Base-by-base conservation (phyloP, 2,797 vertebrate species). In the Clarias platycephalus region DNA sequence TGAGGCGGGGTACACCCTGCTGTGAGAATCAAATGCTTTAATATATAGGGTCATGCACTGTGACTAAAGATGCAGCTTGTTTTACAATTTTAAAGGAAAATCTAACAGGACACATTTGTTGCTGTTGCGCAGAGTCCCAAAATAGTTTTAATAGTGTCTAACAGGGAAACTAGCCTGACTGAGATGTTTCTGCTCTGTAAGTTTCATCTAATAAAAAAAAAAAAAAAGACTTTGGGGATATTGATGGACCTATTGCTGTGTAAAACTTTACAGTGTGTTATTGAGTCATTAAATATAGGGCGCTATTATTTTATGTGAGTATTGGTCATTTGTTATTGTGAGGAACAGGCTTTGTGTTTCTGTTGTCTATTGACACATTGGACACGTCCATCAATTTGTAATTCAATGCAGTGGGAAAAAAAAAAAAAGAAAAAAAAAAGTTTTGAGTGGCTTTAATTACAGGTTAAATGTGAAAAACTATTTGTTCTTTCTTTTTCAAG, bases 401-500 rank as follows among this genome's bases (percentile, higher is more conserved):
- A 34, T 60, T 58, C 10, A 57, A 26, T 8, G n/a, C n/a, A 53
- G 24, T n/a, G n/a, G n/a, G n/a, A n/a, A n/a, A n/a, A n/a, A n/a
- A n/a, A n/a, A n/a, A n/a, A n/a, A n/a, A n/a, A n/a, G 5, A 22
- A 37, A 55, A 31, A 4, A 12, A 78, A 77, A 77, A 63, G 76
- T 79, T 79, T 79, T 44, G 58, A 1, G 24, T 44, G 24, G 60
- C 28, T 66, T 62, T 82, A 58, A 68, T 64, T 55, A 28, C 60
- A 74, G 71, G 22, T 37, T 49, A 37, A 77, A 68, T 49, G 44
- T 68, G 12, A 68, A 74, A 63, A 31, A 57, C 22, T n/a, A 20
- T 15, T 62, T 67, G 24, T 62, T 49, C 31, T 60, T 53, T 40
- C 60, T 18, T 34, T 78, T 57, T 82, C 10, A 57, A 79, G 77